These are phyloP conservation scores for Gibbula magus DNA, from an alignment of 2,888 invertebrate genomes.

Conservation along the genomic window DNA sequence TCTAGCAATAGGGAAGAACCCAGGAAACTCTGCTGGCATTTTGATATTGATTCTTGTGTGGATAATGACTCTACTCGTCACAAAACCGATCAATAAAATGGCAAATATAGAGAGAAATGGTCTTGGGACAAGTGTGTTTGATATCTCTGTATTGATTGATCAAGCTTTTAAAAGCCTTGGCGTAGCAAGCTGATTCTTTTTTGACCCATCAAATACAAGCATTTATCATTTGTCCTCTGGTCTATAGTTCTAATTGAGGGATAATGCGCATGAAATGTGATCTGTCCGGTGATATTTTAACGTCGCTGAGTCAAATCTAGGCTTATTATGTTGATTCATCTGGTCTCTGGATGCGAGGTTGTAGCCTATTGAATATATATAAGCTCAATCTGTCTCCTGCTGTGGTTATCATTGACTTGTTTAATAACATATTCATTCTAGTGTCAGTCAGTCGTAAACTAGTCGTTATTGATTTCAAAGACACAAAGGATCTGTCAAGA, in stretches of 20 bases:
- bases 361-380: not conserved
- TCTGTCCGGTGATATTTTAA: not conserved
- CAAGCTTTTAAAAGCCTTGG: conserved; percentile 15
- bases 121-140: conserved; percentile 16
- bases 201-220: conserved; percentile 11
- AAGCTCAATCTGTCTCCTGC: not conserved
- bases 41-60: conserved; percentile 23
- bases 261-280: conserved; percentile 17
- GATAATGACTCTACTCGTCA: conserved; percentile 22
- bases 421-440: no score
- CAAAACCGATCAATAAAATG: conserved; percentile 20
- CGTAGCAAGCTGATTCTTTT: conserved; percentile 13
- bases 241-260: conserved; percentile 3
- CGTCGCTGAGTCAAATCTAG: not conserved
- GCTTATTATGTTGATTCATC: not conserved
- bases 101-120: conserved; percentile 18
- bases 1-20: conserved; percentile 17
- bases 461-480: no score
- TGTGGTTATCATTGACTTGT: not conserved
- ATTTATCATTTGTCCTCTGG: not conserved
- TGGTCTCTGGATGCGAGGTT: not conserved
- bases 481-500: no score
- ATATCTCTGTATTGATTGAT: conserved; percentile 20
- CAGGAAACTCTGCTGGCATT: conserved; percentile 16
- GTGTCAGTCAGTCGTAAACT: no score